Conservation (phyloP, 2,797 vertebrate species). For the Coreius guichenoti region DNA sequence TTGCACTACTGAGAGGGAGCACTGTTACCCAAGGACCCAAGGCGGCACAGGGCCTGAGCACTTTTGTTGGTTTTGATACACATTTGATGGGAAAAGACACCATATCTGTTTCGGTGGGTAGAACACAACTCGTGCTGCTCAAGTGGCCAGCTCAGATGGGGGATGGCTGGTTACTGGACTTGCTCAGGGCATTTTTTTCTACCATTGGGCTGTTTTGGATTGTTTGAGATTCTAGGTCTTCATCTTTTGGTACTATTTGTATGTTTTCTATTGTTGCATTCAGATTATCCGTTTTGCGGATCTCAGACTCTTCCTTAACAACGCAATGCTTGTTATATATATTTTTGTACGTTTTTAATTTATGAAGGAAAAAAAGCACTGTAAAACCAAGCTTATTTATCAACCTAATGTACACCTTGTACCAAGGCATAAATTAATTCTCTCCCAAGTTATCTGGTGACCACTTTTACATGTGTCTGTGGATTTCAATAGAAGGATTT, state of each 20-base stretch:
- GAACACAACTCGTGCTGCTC: constrained; percentile 29
- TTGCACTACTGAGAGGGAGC: constrained; percentile 71
- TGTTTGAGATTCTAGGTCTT: not conserved
- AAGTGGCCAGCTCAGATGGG: constrained; percentile 14
- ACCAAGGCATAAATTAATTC: constrained; percentile 65
- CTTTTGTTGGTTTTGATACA: constrained; percentile 61
- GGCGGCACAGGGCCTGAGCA: constrained; percentile 67
- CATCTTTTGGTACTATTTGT: constrained; percentile 30
- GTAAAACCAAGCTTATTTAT: constrained; percentile 80
- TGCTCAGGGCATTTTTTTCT: constrained; percentile 37
- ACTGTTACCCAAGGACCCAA: constrained; percentile 66
- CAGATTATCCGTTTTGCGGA: constrained; percentile 57
- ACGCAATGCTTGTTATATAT: constrained; percentile 69
- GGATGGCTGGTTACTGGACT: constrained; percentile 17
- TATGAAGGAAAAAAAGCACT: constrained; percentile 81
- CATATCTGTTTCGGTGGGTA: not conserved
- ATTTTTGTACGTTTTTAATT: constrained; percentile 73
- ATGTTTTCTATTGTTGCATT: constrained; percentile 58
- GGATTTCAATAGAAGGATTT: constrained; percentile 70
- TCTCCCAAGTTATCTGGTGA: constrained; percentile 66
- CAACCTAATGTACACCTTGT: constrained; percentile 65
- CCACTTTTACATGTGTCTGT: constrained; percentile 49
- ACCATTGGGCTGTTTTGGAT: constrained; percentile 19
- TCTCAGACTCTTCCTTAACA: constrained; percentile 63
- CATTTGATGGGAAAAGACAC: not conserved